These are phyloP conservation scores for Drosophila greeni DNA, from an alignment of 2,888 invertebrate genomes.

Conservation along the genomic window DNA sequence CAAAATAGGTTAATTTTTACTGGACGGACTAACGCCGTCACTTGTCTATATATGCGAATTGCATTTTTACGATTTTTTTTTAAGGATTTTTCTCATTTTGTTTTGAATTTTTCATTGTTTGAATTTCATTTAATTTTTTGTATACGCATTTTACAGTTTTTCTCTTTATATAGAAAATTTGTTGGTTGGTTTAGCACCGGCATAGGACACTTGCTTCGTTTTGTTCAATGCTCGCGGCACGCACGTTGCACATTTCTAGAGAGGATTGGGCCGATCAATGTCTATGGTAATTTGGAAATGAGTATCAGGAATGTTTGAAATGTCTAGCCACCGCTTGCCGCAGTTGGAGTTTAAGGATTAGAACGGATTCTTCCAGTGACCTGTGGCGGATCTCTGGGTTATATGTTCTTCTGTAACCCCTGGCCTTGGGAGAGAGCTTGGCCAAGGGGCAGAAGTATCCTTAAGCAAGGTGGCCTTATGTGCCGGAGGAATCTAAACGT, in stretches of 20 bases:
- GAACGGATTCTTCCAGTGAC: not conserved
- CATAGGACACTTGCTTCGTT: constrained; percentile 78
- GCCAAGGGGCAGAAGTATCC: constrained; percentile 22
- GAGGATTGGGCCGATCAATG: constrained; percentile 28
- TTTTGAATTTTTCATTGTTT: constrained; percentile 31
- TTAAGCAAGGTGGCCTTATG: constrained; percentile 22
- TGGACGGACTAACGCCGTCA: constrained; percentile 68
- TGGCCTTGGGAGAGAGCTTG: constrained; percentile 69
- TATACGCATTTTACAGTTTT: constrained; percentile 56
- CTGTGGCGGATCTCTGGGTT: constrained; percentile 53
- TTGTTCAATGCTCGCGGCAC: constrained; percentile 50
- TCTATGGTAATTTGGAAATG: constrained; percentile 70
- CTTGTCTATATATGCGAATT: constrained; percentile 55
- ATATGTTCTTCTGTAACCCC: not conserved
- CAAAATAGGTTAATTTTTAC: constrained; percentile 51
- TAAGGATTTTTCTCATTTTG: constrained; percentile 35
- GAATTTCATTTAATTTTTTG: constrained; percentile 19
- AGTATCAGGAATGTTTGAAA: constrained; percentile 66
- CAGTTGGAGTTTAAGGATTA: constrained; percentile 18
- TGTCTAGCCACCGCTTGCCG: constrained; percentile 39
- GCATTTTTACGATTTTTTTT: constrained; percentile 44
- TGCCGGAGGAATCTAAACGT: constrained; percentile 15
- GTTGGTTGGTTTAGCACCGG: constrained; percentile 76
- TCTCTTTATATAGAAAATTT: constrained; percentile 55
- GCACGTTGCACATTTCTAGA: constrained; percentile 22